These are phyloP conservation scores for Parazoanthus swiftii DNA, from an alignment of 92 coral and sea anemone species.

Conservation along the genomic window DNA sequence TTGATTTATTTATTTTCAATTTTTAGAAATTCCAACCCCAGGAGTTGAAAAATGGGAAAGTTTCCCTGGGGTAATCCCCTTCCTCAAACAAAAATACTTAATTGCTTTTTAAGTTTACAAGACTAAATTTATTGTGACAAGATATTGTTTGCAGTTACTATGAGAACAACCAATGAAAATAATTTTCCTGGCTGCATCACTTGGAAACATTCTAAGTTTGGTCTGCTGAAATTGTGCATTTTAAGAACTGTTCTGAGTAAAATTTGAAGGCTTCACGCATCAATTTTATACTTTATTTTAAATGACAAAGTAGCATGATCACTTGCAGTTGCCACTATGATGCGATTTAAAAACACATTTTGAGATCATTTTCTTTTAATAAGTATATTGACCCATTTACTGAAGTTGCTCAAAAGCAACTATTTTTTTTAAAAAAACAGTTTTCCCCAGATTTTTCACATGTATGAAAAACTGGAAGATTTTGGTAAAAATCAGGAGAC, in stretches of 20 bases:
- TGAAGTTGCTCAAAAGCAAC: background rate
- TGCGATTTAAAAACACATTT: background rate
- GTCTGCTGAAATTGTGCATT: constrained; percentile 4
- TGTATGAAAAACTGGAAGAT: too few relatives aligned
- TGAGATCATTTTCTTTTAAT: background rate
- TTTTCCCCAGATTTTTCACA: background rate
- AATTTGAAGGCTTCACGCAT: background rate
- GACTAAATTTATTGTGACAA: too few relatives aligned
- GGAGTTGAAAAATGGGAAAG: background rate
- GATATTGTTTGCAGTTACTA: too few relatives aligned
- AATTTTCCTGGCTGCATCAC: too few relatives aligned
- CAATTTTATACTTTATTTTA: constrained; percentile 3
- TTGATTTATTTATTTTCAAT: background rate
- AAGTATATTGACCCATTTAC: background rate
- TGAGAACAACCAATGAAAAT: too few relatives aligned
- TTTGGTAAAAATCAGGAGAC: too few relatives aligned
- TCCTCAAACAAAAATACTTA: too few relatives aligned
- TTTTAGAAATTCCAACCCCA: background rate
- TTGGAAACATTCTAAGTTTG: background rate
- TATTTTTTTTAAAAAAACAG: background rate
- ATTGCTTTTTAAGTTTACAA: too few relatives aligned
- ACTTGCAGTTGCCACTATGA: background rate
- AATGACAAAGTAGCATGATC: constrained; percentile 1
- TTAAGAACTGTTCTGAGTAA: background rate
- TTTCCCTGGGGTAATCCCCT: background rate